Evolutionary conservation across 2,797 vertebrate species (phyloP).

Genomic region (Micropoecilia bifurca): DNA sequence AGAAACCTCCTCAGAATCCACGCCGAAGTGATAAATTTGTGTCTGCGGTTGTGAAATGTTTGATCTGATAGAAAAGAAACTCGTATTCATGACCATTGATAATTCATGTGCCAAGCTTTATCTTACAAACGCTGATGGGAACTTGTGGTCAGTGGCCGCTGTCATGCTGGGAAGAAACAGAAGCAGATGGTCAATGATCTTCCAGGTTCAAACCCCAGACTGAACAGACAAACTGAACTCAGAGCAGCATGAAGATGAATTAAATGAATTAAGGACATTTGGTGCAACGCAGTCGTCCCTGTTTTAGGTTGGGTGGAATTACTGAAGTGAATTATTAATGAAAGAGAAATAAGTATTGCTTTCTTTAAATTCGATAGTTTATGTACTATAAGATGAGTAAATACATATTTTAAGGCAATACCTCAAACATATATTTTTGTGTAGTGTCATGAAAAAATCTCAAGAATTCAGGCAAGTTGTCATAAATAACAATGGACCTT

Average conservation of each 20-base stretch:
- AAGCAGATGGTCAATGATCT: slow-evolving; percentile 43
- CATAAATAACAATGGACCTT: background rate
- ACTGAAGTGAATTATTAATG: background rate
- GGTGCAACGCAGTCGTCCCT: background rate
- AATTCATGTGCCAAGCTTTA: slow-evolving; percentile 17
- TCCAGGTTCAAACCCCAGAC: slow-evolving; percentile 35
- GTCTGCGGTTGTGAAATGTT: slow-evolving; percentile 2
- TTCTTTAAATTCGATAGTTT: too few species aligned
- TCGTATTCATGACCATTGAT: slow-evolving; percentile 1
- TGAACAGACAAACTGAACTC: slow-evolving; percentile 32
- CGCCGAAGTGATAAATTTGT: background rate
- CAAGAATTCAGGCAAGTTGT: background rate
- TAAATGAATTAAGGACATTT: slow-evolving; percentile 52
- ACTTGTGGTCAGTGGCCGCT: slow-evolving; percentile 36
- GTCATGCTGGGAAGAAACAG: slow-evolving; percentile 40
- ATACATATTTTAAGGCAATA: too few species aligned
- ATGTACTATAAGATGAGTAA: too few species aligned
- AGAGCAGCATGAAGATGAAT: slow-evolving; percentile 50
- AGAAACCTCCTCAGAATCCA: slow-evolving; percentile 2
- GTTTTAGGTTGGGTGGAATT: background rate
- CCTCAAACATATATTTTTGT: too few species aligned
- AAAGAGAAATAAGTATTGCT: too few species aligned
- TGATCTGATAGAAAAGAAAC: slow-evolving; percentile 17
- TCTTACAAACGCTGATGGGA: slow-evolving; percentile 35
- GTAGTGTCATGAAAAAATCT: too few species aligned